Evolutionary conservation across 2,113 vertebrate genomes (phyloP).

Genomic region (Alouatta palliata): DNA sequence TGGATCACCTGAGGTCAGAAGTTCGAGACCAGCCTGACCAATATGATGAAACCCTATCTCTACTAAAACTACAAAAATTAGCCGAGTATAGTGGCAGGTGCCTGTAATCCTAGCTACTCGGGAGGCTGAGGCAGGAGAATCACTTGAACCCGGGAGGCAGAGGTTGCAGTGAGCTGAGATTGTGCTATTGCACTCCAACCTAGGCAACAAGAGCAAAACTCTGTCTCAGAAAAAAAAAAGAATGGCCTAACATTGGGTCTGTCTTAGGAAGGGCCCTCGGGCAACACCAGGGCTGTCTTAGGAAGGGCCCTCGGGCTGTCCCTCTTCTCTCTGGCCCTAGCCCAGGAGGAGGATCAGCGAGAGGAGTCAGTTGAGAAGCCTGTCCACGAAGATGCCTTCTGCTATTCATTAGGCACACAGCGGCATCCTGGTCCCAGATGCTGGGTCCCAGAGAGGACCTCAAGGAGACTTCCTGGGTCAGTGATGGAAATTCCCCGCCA

Average conservation of each 20-base stretch:
- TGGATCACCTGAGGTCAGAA: too few relatives aligned
- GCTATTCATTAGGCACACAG: not conserved
- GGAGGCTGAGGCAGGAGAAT: too few relatives aligned
- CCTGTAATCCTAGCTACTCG: too few relatives aligned
- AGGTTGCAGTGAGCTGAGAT: too few relatives aligned
- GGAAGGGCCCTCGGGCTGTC: not conserved
- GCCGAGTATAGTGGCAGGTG: rapidly evolving
- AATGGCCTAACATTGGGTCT: not conserved
- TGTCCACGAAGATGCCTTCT: not conserved
- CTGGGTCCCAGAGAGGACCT: not conserved
- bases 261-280: too few relatives aligned
- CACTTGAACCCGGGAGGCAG: too few relatives aligned
- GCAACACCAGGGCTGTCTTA: not conserved
- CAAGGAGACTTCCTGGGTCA: not conserved
- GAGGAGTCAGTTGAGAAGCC: rapidly evolving
- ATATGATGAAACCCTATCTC: too few relatives aligned
- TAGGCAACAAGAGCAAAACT: too few relatives aligned
- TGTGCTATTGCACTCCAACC: too few relatives aligned
- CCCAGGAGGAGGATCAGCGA: not conserved
- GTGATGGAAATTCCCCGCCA: not conserved
- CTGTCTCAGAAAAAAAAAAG: not conserved
- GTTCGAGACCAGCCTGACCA: too few relatives aligned
- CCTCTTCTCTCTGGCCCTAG: not conserved
- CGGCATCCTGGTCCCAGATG: too few relatives aligned
- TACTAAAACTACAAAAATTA: too few relatives aligned